Percentiles rank a stretch among this genome's conserved stretches.
Conservation (phyloP, 2,113 vertebrate species). For the Scartelaos histophorus region DNA sequence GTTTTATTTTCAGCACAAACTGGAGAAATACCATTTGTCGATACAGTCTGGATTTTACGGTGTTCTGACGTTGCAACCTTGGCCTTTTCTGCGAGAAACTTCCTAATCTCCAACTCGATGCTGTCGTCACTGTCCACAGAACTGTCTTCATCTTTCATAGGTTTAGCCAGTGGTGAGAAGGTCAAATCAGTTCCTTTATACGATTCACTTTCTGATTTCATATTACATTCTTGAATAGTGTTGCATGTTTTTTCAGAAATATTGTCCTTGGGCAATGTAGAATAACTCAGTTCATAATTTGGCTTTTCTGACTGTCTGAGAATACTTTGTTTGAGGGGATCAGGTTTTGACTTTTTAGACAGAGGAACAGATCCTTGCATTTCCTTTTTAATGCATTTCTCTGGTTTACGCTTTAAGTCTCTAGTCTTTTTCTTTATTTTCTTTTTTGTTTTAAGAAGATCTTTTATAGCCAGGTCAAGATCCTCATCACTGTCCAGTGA, state of each 20-base stretch:
- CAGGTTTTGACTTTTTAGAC: slow-evolving; percentile 44
- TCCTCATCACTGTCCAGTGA: slow-evolving; percentile 96
- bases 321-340: slow-evolving; percentile 49
- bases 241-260: slow-evolving; percentile 31
- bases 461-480: slow-evolving; percentile 91
- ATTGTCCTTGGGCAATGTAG: slow-evolving; percentile 25
- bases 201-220: slow-evolving; percentile 35
- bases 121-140: slow-evolving; percentile 92
- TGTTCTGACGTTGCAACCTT: slow-evolving; percentile 72
- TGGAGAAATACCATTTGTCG: slow-evolving; percentile 15
- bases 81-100: slow-evolving; percentile 91
- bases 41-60: slow-evolving; percentile 30
- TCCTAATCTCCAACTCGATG: slow-evolving; percentile 92
- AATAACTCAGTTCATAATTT: slow-evolving; percentile 34
- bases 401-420: slow-evolving; percentile 77
- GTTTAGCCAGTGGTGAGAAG: neutral
- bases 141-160: slow-evolving; percentile 81
- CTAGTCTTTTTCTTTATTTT: slow-evolving; percentile 83
- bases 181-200: slow-evolving; percentile 16
- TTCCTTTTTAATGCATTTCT: slow-evolving; percentile 75
- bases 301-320: slow-evolving; percentile 64
- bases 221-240: neutral
- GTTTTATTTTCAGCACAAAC: slow-evolving; percentile 16
- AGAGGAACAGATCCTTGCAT: slow-evolving; percentile 41
- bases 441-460: slow-evolving; percentile 88